A percentile compares a stretch with the other conserved stretches of the same genome.
Evolutionary conservation across 2,888 invertebrate species (phyloP).

Genomic region (Serrognathus titanus): DNA sequence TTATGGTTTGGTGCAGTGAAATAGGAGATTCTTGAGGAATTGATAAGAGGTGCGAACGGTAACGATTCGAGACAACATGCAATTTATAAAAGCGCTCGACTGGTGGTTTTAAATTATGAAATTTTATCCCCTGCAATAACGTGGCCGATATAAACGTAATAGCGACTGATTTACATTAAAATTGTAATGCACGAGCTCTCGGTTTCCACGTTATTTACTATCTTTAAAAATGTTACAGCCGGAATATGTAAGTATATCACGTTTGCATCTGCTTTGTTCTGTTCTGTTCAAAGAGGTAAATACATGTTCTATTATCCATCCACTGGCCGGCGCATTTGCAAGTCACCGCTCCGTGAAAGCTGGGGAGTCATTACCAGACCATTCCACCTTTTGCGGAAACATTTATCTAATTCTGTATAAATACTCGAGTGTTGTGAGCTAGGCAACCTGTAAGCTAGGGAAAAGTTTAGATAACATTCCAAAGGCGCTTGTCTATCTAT

Average conservation of each 20-base stretch:
- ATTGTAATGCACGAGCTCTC: conserved; percentile 23
- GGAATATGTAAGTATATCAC: conserved; percentile 27
- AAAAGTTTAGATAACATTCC: too few species aligned
- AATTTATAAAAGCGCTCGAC: conserved; percentile 8
- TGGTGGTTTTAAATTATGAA: not conserved
- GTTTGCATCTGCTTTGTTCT: conserved; percentile 29
- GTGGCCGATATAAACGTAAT: conserved; percentile 6
- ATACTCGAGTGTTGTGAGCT: too few species aligned
- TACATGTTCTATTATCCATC: conserved; percentile 9
- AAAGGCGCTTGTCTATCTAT: too few species aligned
- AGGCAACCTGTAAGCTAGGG: too few species aligned
- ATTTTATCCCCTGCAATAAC: not conserved
- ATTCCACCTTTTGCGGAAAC: conserved; percentile 33
- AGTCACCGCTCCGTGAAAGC: conserved; percentile 30
- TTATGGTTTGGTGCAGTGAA: too few species aligned
- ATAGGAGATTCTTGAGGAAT: too few species aligned
- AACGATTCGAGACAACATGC: conserved; percentile 13
- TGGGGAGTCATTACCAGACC: conserved; percentile 27
- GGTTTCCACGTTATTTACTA: conserved; percentile 24
- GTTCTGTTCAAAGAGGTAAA: conserved; percentile 19
- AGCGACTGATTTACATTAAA: conserved; percentile 20
- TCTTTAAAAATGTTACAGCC: conserved; percentile 24
- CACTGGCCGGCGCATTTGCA: conserved; percentile 20
- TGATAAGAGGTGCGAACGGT: conserved; percentile 13
- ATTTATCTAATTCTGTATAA: conserved; percentile 27